These are phyloP conservation scores for Scaptomyza polygonia DNA, from an alignment of 2,888 invertebrate species.

Conservation along the genomic window DNA sequence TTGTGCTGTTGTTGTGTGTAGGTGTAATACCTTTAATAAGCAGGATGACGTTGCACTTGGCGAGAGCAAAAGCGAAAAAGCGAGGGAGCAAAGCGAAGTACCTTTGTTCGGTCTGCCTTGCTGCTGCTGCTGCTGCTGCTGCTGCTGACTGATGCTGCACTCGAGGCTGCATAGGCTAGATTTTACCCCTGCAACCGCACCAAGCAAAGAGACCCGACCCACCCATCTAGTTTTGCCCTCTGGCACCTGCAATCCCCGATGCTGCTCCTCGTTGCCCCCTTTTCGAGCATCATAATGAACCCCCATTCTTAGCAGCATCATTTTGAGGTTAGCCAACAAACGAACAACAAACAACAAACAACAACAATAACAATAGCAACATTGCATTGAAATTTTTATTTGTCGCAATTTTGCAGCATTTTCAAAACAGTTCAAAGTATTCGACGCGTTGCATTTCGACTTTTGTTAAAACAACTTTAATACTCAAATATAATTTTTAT, in stretches of 20 bases:
- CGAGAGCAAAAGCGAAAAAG: background rate
- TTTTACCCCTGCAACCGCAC: background rate
- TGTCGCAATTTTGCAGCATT: conserved; percentile 13
- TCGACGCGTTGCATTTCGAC: background rate
- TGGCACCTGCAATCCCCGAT: conserved; percentile 26
- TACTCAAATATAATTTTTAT: no score
- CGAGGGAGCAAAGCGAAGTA: background rate
- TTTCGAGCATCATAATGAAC: conserved; percentile 55
- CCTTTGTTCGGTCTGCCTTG: conserved; percentile 33
- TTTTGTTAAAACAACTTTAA: no score
- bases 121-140: conserved; percentile 12
- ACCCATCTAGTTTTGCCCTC: conserved; percentile 9
- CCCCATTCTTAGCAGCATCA: conserved; percentile 36
- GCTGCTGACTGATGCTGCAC: conserved; percentile 29
- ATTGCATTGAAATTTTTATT: conserved; percentile 22
- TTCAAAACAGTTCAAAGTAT: background rate
- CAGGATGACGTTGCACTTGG: conserved; percentile 77
- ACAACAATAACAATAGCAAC: conserved; percentile 10
- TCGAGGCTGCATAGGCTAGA: conserved; percentile 18
- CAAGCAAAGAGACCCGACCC: no score
- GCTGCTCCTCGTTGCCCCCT: background rate
- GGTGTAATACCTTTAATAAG: conserved; percentile 78
- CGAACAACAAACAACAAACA: conserved; percentile 22
- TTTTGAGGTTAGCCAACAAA: conserved; percentile 47
- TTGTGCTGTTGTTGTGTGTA: conserved; percentile 46